Evolutionary conservation across 2,113 vertebrate species (phyloP).

Genomic region (Semnopithecus entellus): DNA sequence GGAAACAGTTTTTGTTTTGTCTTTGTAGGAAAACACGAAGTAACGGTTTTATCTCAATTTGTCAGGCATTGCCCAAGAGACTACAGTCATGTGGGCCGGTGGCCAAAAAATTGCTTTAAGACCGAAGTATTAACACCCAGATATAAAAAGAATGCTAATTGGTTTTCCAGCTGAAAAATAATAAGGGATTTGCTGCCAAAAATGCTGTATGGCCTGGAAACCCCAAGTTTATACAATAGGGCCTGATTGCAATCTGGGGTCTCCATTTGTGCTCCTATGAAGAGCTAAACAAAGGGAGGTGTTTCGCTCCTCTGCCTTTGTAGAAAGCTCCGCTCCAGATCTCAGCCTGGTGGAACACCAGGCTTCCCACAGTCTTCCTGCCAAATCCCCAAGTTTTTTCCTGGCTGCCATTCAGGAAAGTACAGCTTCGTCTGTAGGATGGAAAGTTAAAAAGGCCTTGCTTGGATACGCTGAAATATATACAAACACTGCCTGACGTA

Average conservation of each 20-base stretch:
- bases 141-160: constrained; percentile 88
- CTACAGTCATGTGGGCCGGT: constrained; percentile 80
- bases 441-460: constrained; percentile 95
- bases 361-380: constrained; percentile 93
- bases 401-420: constrained; percentile 99
- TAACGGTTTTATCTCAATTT: constrained; percentile 91
- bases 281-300: constrained; percentile 87
- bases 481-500: constrained; percentile 88
- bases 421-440: constrained; percentile 90
- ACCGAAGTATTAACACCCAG: constrained; percentile 82
- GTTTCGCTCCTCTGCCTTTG: constrained; percentile 84
- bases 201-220: constrained; percentile 82
- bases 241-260: constrained; percentile 84
- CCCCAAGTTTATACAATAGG: constrained; percentile 84
- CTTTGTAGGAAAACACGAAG: constrained; percentile 88
- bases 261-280: constrained; percentile 79
- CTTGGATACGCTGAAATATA: constrained; percentile 95
- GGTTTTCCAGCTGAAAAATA: constrained; percentile 89
- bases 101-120: constrained; percentile 81
- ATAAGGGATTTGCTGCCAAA: constrained; percentile 82
- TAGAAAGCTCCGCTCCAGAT: constrained; percentile 85
- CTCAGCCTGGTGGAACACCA: constrained; percentile 85
- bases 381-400: constrained; percentile 95
- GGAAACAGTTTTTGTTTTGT: constrained; percentile 92
- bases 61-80: constrained; percentile 88